Evolutionary conservation across 2,888 invertebrate genomes (phyloP), one percentile per base, ranked within the genome.

Genomic region (Drosophila flavopinicola): DNA sequence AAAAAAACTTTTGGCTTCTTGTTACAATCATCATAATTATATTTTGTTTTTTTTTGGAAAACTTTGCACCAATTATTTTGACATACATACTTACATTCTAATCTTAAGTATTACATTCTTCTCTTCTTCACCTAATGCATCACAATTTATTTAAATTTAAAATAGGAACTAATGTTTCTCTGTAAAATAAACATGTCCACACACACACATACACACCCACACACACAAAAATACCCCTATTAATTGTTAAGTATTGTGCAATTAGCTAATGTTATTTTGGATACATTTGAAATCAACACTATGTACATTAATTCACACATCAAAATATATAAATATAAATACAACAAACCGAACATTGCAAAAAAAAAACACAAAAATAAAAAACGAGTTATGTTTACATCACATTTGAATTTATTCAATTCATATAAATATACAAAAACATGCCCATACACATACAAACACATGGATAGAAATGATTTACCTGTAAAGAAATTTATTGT

Each of bases 171-270:
- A 49, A 61, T 64, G 47, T 57, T 49, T 78, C 67, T 78, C 49
- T 66, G 47, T 68, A 57, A 56, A 66, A 54, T 66, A 66, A 77
- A 66, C 51, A 67, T 54, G 66, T 54, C 30, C 29, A 35, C 38
- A 59, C n/a, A 51, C 27, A 47, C 33, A 45, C n/a, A 54, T 7
- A 41, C 6, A 59, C 23, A 48, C 23, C 33, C 11, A 49, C 53
- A 39, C 27, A 29, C 11, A 58, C n/a, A 53, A 68, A 44, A 39
- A 61, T 52, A 48, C 33, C 59, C 65, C 56, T 64, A 35, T 69
- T 85, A 76, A 73, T 67, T 66, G 24, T 74, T 80, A 85, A 80
- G 80, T 66, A 66, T 74, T 83, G 76, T 83, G 71, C 84, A 80
- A 74, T 80, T 78, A 60, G 72, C 66, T 53, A 63, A 44, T 38